Conservation (phyloP, 2,113 vertebrate species). For the Pelecanus crispus region DNA sequence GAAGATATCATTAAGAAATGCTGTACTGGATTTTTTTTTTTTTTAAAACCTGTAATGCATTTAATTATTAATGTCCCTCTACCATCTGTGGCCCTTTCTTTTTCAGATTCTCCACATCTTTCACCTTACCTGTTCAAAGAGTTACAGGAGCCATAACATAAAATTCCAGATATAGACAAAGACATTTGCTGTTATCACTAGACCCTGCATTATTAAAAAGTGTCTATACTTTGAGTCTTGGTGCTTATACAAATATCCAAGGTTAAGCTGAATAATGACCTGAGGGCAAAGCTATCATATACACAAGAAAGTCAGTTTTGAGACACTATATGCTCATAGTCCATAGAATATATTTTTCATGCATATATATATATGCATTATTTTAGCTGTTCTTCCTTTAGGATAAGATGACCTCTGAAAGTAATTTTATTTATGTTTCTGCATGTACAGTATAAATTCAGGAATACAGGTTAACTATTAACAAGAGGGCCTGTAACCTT, state of each 20-base stretch:
- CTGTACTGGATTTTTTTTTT: neutral
- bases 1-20: conserved; percentile 62
- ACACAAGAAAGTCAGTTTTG: neutral
- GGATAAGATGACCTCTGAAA: neutral
- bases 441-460: neutral
- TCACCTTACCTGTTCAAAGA: conserved; percentile 29
- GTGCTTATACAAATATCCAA: neutral
- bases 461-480: neutral
- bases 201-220: neutral
- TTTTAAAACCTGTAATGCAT: neutral
- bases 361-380: neutral
- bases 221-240: neutral
- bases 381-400: neutral
- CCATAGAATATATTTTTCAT: neutral
- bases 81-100: conserved; percentile 46
- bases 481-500: neutral
- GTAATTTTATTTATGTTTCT: neutral
- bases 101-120: conserved; percentile 37
- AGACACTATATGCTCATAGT: neutral
- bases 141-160: neutral
- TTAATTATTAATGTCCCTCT: conserved; percentile 45
- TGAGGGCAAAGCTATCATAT: neutral
- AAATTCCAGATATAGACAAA: neutral
- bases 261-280: neutral
- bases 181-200: neutral